Conservation (phyloP, 2,113 vertebrate genomes). For the Lates calcarifer region DNA sequence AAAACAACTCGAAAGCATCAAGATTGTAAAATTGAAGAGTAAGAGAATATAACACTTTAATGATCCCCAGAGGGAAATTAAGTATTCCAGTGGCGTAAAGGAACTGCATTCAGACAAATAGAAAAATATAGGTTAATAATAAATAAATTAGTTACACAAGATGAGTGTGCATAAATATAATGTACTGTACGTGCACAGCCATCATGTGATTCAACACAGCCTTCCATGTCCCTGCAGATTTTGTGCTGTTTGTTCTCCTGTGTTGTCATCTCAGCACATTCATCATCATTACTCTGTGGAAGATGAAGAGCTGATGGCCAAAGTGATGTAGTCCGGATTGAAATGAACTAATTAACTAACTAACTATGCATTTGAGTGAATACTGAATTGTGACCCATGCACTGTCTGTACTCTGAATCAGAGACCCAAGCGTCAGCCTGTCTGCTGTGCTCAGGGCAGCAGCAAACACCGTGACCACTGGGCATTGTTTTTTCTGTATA, state of each 20-base stretch:
- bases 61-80: not conserved
- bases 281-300: conserved; percentile 13
- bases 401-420: conserved; percentile 68
- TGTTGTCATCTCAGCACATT: conserved; percentile 16
- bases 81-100: conserved; percentile 1
- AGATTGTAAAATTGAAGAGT: conserved; percentile 2
- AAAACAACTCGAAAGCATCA: not conserved
- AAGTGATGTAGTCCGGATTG: conserved; percentile 14
- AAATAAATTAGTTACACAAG: not conserved
- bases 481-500: conserved; percentile 37
- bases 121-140: not conserved
- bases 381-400: conserved; percentile 47
- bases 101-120: not conserved
- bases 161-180: not conserved
- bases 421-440: conserved; percentile 13
- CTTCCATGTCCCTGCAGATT: conserved; percentile 26
- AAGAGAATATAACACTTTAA: not conserved
- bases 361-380: conserved; percentile 79
- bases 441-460: conserved; percentile 44
- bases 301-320: not conserved
- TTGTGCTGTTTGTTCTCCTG: not conserved
- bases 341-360: conserved; percentile 43
- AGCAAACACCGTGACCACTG: conserved; percentile 14
- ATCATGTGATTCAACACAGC: conserved; percentile 13
- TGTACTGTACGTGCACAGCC: not conserved